Evolutionary conservation across 2,113 vertebrate species (phyloP).

Genomic region (Protobothrops flavoviridis): DNA sequence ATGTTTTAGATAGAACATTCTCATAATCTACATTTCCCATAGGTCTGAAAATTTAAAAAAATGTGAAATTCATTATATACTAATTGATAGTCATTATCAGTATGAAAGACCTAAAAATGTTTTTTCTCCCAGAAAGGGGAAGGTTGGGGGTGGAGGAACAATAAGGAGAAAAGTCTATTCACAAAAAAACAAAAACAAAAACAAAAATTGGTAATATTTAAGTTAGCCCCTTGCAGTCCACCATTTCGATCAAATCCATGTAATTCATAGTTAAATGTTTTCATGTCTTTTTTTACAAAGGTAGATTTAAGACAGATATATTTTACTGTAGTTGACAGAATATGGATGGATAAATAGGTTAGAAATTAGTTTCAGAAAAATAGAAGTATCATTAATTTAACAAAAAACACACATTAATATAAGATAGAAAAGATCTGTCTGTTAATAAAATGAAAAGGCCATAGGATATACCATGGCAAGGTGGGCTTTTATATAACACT

Average conservation of each 20-base stretch:
- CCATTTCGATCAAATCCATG: conserved; percentile 41
- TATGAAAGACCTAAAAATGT: conserved; percentile 42
- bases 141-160: conserved; percentile 16
- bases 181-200: background rate
- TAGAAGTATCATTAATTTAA: conserved; percentile 26
- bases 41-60: conserved; percentile 28
- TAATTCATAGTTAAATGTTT: conserved; percentile 36
- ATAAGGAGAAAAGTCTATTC: conserved; percentile 42
- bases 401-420: background rate
- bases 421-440: background rate
- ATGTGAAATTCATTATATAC: background rate
- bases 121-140: conserved; percentile 40
- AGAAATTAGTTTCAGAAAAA: conserved; percentile 28
- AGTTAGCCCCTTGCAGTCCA: conserved; percentile 44
- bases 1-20: background rate
- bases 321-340: conserved; percentile 3
- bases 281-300: background rate
- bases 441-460: conserved; percentile 15
- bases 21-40: conserved; percentile 9
- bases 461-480: background rate
- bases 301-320: conserved; percentile 43
- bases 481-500: background rate
- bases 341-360: background rate
- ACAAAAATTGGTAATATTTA: conserved; percentile 47
- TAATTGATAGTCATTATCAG: conserved; percentile 46